Percentiles rank a stretch among this genome's conserved stretches.
These are phyloP conservation scores for Ceratosolen fusciceps DNA, from an alignment of 1,140 invertebrate genomes.

Conservation along the genomic window DNA sequence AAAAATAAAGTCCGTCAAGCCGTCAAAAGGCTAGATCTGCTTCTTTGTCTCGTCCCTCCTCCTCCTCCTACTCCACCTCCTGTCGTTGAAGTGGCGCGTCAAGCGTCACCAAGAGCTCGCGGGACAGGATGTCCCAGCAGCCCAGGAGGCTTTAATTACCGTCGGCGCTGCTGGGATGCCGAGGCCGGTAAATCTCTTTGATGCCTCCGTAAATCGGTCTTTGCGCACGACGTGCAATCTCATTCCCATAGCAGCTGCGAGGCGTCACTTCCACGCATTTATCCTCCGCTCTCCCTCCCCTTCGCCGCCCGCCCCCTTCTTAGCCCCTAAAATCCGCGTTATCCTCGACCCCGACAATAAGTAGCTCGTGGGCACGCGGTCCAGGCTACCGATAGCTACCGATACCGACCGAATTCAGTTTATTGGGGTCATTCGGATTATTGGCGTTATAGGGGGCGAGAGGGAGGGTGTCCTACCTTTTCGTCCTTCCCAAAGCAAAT, in stretches of 20 bases:
- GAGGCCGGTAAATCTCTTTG: constrained; percentile 59
- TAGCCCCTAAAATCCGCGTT: too few relatives aligned
- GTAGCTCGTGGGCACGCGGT: too few relatives aligned
- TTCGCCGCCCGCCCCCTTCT: not conserved
- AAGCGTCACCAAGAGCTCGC: not conserved
- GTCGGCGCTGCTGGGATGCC: not conserved
- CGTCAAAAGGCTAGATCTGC: too few relatives aligned
- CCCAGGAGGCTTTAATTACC: constrained; percentile 38
- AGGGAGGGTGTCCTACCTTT: too few relatives aligned
- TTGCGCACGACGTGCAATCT: constrained; percentile 45
- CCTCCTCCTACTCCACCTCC: not conserved
- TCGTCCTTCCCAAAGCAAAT: too few relatives aligned
- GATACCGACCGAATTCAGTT: too few relatives aligned
- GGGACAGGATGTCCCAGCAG: not conserved
- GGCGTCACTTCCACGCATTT: constrained; percentile 14
- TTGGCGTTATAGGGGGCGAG: too few relatives aligned
- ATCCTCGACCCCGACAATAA: too few relatives aligned
- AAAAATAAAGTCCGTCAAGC: too few relatives aligned
- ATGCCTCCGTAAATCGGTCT: constrained; percentile 56
- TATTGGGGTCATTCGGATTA: too few relatives aligned
- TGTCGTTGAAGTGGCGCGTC: not conserved
- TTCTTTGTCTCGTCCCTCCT: not conserved
- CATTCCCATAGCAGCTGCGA: constrained; percentile 31
- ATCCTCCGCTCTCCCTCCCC: not conserved
- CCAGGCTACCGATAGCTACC: too few relatives aligned